Evolutionary conservation across 2,113 vertebrate species (phyloP), one percentile per base, ranked within the genome.

Genomic region (Tiliqua scincoides): DNA sequence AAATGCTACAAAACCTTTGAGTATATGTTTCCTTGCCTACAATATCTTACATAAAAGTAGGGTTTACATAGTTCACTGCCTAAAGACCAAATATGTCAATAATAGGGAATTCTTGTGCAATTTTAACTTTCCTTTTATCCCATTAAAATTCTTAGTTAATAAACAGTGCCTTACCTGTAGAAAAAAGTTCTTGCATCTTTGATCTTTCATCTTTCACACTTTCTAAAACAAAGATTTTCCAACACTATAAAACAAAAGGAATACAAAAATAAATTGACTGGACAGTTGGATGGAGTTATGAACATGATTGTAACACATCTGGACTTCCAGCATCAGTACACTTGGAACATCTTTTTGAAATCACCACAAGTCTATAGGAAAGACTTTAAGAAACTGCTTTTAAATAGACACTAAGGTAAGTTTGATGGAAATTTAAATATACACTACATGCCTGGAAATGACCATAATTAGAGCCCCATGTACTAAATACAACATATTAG

Each of bases 111-210:
- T 73, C 1, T 0, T 71, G 52, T 62, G 32, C 61, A 86, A 87
- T 81, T 87, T 17, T 37, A 57, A 30, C 87, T 85, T 91, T 80
- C 48, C n/a, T n/a, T n/a, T 82, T 27, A 87, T 25, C 4, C 0
- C 5, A 4, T 57, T 0, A 0, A 79, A 91, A 90, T 65, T 6
- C 1, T 0, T 73, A 35, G 76, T 65, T 30, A 93, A 40, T 82
- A 93, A 90, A 85, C 0, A 11, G 76, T 43, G 30, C 17, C 0
- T 92, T 95, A 94, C 93, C 94, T 87, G 91, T 75, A 88, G 43
- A 76, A 43, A 57, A 57, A 74, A 59, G 82, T 32, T 84, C 40
- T 71, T 0, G 0, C 21, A 32, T 77, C 72, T 72, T 86, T 21
- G 0, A 0, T 43, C 78, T 0, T 1, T 43, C 0, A 0, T 87